Evolutionary conservation across 2,797 vertebrate genomes (phyloP).

Genomic region (Alfaro cultratus): DNA sequence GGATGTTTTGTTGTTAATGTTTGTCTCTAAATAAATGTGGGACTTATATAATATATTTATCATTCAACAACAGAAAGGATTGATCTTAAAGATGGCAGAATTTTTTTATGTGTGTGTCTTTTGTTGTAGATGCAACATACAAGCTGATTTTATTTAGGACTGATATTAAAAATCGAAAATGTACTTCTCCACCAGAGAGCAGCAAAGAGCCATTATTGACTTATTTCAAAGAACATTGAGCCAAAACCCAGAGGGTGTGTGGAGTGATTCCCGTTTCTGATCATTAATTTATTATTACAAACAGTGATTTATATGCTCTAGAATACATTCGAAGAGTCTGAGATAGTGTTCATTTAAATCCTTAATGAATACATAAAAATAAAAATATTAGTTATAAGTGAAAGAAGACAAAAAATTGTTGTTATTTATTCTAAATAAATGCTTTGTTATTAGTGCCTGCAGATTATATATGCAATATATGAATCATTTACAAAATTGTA

Average conservation of each 20-base stretch:
- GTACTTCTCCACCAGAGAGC: conserved; percentile 72
- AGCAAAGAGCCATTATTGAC: conserved; percentile 58
- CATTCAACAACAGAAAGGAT: neutral
- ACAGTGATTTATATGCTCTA: neutral
- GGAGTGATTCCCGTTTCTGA: conserved; percentile 42
- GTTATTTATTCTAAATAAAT: neutral
- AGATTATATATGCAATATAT: neutral
- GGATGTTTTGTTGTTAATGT: neutral
- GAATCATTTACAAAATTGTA: neutral
- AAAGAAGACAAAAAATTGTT: neutral
- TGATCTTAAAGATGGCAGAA: neutral
- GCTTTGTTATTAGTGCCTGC: neutral
- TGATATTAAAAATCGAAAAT: neutral
- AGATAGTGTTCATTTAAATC: neutral
- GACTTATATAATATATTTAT: neutral
- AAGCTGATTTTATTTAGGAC: neutral
- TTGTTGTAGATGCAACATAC: neutral
- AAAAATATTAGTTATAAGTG: neutral
- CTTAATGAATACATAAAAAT: neutral
- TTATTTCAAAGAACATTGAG: neutral
- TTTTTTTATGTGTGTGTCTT: neutral
- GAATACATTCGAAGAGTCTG: neutral
- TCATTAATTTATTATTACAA: conserved; percentile 1
- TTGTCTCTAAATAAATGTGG: neutral
- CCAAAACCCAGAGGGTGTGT: conserved; percentile 2